Base-by-base conservation (phyloP, 2,888 invertebrate species). In the Andrena dorsata region DNA sequence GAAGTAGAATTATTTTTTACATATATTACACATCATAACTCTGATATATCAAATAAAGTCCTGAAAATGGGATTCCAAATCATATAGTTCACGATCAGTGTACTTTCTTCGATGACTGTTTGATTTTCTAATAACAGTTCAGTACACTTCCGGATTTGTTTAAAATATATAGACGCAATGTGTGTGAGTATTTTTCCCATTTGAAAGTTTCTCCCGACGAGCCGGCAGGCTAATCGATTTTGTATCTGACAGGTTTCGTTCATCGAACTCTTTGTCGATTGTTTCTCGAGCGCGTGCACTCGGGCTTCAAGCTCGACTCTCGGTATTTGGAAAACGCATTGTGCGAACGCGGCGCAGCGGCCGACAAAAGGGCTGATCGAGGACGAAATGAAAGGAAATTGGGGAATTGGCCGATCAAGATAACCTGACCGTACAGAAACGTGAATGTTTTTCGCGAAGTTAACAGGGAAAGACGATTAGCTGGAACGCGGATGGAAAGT, bases 191-290 rank as follows among this genome's bases (percentile, higher is more conserved):
- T 32, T 35, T 41, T 23, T 47, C 35, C 30, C 56, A 35, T 70
- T 56, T 70, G 58, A 56, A 76, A 61, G 60, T 77, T 76, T 82
- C 80, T 53, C 35, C 30, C 53, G 51, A n/a, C 53, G 53, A 58
- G 75, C 60, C 56, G 51, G 30, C 32, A 41, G 41, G 32, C 66
- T 74, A 81, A 82, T 83, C 78, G 83, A 81, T 83, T 83, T 75
- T 66, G 72, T 78, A 82, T 71, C 63, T 76, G 76, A 75, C 82
- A 56, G 82, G 78, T 70, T 82, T 79, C 78, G 78, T 84, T 79
- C 79, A 58, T 72, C 76, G 82, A 84, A 76, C 82, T 49, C 47
- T 72, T 63, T 78, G 60, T 68, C 71, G 71, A 82, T 82, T 78
- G 75, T 83, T 78, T 82, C 78, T 65, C 78, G 64, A 60, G 68